Percentiles rank a stretch among this genome's conserved stretches.
Evolutionary conservation across 1,140 invertebrate species (phyloP).

Genomic region (Orussus abietinus): DNA sequence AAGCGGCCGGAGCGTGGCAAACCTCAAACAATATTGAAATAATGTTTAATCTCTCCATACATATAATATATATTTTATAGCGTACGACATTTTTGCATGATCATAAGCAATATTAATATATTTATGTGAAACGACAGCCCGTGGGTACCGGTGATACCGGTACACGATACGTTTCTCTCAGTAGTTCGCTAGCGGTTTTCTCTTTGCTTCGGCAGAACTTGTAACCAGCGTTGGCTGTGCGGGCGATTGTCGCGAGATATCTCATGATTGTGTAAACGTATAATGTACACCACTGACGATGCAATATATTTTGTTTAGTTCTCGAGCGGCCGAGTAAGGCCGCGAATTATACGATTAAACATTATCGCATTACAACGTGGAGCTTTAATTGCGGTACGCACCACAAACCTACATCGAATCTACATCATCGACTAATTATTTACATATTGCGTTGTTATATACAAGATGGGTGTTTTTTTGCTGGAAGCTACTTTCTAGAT

Average conservation of each 20-base stretch:
- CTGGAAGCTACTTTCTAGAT: too few relatives aligned
- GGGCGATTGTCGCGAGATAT: constrained; percentile 15
- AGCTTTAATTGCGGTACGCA: background rate
- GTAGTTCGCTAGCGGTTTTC: constrained; percentile 18
- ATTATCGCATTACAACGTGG: too few relatives aligned
- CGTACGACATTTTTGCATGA: constrained; percentile 40
- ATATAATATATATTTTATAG: constrained; percentile 35
- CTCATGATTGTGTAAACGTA: constrained; percentile 29
- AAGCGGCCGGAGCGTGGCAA: background rate
- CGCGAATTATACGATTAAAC: too few relatives aligned
- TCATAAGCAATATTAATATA: constrained; percentile 43
- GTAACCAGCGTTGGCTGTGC: constrained; percentile 5
- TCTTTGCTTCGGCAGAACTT: constrained; percentile 9
- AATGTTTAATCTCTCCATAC: constrained; percentile 42
- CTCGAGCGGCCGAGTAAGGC: constrained; percentile 29
- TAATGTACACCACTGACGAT: constrained; percentile 34
- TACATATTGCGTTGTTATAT: constrained; percentile 6
- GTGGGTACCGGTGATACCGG: constrained; percentile 16
- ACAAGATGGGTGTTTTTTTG: too few relatives aligned
- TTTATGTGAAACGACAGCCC: constrained; percentile 21
- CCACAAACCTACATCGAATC: background rate
- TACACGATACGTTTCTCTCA: constrained; percentile 3
- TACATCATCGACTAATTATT: constrained; percentile 6
- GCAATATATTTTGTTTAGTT: constrained; percentile 46
- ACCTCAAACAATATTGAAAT: constrained; percentile 24